A percentile compares a stretch with the other conserved stretches of the same genome.
Evolutionary conservation across 2,888 invertebrate genomes (phyloP).

Genomic region (Isotomurus palustris): DNA sequence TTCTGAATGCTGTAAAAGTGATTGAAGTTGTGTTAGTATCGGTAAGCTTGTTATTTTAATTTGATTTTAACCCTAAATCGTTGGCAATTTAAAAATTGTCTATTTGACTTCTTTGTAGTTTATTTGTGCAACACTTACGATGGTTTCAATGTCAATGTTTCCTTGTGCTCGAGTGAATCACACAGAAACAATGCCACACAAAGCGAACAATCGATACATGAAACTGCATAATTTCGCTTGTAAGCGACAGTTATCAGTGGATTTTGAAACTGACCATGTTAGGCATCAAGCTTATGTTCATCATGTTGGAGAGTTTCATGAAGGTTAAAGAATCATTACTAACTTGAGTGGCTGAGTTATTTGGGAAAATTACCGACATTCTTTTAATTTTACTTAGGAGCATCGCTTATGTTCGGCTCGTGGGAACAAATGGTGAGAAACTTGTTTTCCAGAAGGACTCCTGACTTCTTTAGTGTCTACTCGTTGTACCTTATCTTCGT

Average conservation of each 20-base stretch:
- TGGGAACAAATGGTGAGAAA: slow-evolving; percentile 51
- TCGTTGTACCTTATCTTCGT: not conserved
- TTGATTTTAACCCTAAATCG: too few relatives aligned
- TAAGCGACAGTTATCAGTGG: not conserved
- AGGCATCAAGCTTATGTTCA: not conserved
- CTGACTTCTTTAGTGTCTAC: slow-evolving; percentile 45
- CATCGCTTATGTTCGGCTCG: slow-evolving; percentile 45
- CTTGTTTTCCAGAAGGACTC: slow-evolving; percentile 51
- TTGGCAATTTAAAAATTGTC: not conserved
- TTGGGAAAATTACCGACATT: not conserved
- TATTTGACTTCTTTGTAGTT: not conserved
- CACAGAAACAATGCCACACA: not conserved
- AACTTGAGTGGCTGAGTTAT: not conserved
- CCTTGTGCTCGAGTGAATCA: slow-evolving; percentile 2
- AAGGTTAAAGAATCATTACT: not conserved
- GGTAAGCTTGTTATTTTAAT: too few relatives aligned
- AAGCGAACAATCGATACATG: not conserved
- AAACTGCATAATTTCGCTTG: not conserved
- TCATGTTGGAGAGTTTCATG: slow-evolving; percentile 7
- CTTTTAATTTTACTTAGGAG: slow-evolving; percentile 20
- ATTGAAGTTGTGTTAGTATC: slow-evolving; percentile 49
- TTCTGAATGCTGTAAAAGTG: slow-evolving; percentile 48
- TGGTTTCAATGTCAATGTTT: not conserved
- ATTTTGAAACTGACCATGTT: not conserved
- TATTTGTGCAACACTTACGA: not conserved